phyloP scores from a whole-genome alignment of 23 tunicate genomes.

The Trididemnum nubilum region DNA sequence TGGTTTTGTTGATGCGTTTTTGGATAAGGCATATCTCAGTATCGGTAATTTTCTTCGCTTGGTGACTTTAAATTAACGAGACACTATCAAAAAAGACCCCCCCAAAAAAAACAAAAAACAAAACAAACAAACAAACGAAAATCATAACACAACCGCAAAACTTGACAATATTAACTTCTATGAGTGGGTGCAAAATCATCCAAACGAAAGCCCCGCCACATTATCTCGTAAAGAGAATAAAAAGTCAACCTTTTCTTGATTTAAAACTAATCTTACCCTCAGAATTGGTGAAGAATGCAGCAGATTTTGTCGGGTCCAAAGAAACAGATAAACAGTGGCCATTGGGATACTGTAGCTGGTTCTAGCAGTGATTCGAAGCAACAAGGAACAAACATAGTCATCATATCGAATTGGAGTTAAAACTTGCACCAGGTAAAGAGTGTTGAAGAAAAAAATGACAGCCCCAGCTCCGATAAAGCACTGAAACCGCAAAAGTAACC shows the following conservation, averaged over 20 bases:
- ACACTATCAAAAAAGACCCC: no score
- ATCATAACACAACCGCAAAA: no score
- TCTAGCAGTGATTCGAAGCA: neutral
- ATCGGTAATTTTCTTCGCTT: no score
- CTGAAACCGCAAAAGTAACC: neutral
- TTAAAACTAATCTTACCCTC: neutral
- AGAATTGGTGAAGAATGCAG: constrained; percentile 2
- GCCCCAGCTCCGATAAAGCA: neutral
- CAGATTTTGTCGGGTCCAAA: neutral
- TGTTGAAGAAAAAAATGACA: neutral
- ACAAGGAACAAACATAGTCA: neutral
- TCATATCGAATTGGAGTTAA: neutral
- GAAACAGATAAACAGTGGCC: neutral
- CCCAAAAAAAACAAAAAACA: no score
- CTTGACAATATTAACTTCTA: no score
- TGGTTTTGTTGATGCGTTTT: no score
- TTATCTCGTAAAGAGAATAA: no score
- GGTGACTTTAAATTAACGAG: no score
- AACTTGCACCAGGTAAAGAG: neutral
- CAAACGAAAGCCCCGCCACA: no score
- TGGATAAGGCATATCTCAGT: no score
- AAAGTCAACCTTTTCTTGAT: neutral
- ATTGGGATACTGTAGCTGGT: neutral
- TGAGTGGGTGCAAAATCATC: no score
- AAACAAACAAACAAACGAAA: no score